Conservation (phyloP, 2,888 invertebrate genomes). For the Pomacea canaliculata region DNA sequence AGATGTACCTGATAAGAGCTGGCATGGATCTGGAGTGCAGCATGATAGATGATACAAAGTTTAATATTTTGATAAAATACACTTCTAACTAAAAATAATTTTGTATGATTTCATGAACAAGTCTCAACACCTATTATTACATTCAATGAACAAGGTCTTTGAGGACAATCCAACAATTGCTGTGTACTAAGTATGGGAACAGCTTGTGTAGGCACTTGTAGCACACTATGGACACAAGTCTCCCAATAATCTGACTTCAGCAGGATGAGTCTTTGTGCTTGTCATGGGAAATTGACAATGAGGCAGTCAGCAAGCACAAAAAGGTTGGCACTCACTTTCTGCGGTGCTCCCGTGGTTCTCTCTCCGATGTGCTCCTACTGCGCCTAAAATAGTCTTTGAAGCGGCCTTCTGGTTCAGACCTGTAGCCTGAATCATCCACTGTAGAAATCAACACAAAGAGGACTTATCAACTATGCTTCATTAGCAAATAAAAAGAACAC, state of each 20-base stretch:
- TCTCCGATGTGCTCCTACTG: slow-evolving; percentile 30
- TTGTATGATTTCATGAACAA: no score
- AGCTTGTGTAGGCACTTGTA: no score
- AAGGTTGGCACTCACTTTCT: slow-evolving; percentile 33
- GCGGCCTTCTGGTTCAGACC: slow-evolving; percentile 55
- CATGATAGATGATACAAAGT: not conserved
- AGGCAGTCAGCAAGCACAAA: not conserved
- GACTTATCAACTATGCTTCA: not conserved
- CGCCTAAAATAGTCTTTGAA: slow-evolving; percentile 37
- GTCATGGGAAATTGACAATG: no score
- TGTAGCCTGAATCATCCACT: slow-evolving; percentile 55
- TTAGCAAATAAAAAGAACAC: not conserved
- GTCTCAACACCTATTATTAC: no score
- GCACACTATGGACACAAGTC: no score
- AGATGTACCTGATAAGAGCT: slow-evolving; percentile 25
- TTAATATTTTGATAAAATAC: no score
- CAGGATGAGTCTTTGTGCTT: no score
- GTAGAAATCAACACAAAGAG: not conserved
- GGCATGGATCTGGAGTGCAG: slow-evolving; percentile 30
- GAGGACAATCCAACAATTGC: no score
- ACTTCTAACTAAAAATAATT: no score
- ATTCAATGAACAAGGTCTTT: no score
- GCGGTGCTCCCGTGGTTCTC: slow-evolving; percentile 33
- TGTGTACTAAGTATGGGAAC: no score
- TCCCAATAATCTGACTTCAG: no score